Evolutionary conservation across 2,888 invertebrate genomes (phyloP), one percentile per base, ranked within the genome.

Genomic region (Linyphia triangularis): DNA sequence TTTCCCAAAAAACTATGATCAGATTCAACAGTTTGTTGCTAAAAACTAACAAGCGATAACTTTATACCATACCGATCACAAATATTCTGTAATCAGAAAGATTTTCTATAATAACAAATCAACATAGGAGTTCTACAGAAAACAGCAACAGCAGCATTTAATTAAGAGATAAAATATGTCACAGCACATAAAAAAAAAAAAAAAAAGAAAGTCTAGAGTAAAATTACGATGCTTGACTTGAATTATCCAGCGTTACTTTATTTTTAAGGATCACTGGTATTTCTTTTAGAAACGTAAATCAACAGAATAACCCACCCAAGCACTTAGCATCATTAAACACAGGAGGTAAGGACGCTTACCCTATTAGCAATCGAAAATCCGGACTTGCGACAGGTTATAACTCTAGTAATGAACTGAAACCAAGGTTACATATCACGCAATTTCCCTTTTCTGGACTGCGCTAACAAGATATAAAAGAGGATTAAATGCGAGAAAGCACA

Each of bases 381-480:
- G 84, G 75, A 75, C 59, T 59, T 19, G 28, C 69, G 65, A 59
- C 57, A 75, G 69, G 84, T 84, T 57, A 16, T 67, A 65, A 65
- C 57, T 57, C 26, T 13, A 19, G 33, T 73, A 63, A 83, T 83
- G 57, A 83, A 73, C 73, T 43, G 65, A 9, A 51, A 19, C 65
- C 9, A 37, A 77, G 24, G 30, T 19, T 51, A 30, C 13, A 78
- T 22, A 24, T 40, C 24, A 43, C 26, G n/a, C 9, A 10, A 26
- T 51, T 5, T 10, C 19, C 37, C 24, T 30, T 10, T 19, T 26
- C 33, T 59, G 22, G 22, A 26, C 16, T 51, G 33, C 30, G 30
- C 61, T 70, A 85, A 78, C 85, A 85, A 85, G 70, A 63, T 78
- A 78, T 85, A 85, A 85, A 85, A 22, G n/a, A 78, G 78, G 72